phyloP scores from a whole-genome alignment of 2,113 vertebrate species.

The Formicarius rufipectus region DNA sequence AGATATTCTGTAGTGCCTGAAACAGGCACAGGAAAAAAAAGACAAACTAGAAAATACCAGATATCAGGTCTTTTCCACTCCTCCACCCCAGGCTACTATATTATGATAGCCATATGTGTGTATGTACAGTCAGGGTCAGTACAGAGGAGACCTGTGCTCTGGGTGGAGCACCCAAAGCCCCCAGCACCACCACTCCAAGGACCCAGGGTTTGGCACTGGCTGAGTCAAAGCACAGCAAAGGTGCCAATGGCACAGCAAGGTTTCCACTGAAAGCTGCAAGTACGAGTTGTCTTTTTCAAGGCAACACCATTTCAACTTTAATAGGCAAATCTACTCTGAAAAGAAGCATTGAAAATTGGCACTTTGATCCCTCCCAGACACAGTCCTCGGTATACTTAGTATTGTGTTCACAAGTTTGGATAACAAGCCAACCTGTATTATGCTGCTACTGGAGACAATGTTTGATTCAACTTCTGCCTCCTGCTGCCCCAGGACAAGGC shows the following conservation, averaged over 20 bases:
- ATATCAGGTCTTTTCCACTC: background rate
- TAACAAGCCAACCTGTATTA: background rate
- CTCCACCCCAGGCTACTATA: background rate
- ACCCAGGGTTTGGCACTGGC: rapidly evolving
- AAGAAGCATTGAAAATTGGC: background rate
- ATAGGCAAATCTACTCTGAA: background rate
- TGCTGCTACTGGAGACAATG: background rate
- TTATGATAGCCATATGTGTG: background rate
- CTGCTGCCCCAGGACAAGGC: background rate
- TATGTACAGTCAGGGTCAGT: background rate
- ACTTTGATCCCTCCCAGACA: background rate
- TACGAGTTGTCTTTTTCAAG: background rate
- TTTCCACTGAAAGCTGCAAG: background rate
- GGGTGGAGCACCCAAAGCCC: background rate
- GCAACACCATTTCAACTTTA: background rate
- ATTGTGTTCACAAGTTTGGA: background rate
- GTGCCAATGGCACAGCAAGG: rapidly evolving
- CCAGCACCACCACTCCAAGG: background rate
- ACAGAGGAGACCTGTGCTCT: background rate
- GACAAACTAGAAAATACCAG: background rate
- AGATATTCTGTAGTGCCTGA: background rate
- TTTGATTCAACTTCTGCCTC: background rate
- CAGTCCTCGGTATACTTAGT: background rate
- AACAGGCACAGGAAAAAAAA: background rate
- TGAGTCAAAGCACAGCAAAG: background rate